A percentile compares a stretch with the other conserved stretches of the same genome.
Conservation (phyloP, 2,113 vertebrate species). For the Echinops telfairi region DNA sequence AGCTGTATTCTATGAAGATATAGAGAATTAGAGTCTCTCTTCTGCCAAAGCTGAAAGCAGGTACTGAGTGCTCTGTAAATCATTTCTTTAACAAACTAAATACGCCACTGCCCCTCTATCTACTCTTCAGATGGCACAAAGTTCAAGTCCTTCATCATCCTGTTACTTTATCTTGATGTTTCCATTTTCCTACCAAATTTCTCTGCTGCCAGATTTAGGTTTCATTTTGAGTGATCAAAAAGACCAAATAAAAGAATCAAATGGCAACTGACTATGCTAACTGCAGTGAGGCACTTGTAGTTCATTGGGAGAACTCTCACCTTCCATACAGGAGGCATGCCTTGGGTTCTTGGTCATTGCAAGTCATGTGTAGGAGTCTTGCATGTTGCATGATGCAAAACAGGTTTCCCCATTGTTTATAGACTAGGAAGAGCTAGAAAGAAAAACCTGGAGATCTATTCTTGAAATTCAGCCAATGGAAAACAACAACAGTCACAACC, state of each 20-base stretch:
- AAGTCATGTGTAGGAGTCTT: not conserved
- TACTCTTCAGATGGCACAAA: not conserved
- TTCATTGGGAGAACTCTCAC: not conserved
- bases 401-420: not conserved
- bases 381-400: not conserved
- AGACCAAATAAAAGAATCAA: not conserved
- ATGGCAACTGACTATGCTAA: not conserved
- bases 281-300: not conserved
- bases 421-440: not conserved
- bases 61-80: not conserved
- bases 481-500: not conserved
- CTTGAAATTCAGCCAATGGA: not conserved
- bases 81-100: not conserved
- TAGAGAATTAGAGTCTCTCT: not conserved
- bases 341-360: not conserved
- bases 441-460: not conserved
- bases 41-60: not conserved
- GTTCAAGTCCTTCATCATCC: not conserved
- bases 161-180: slow-evolving; percentile 2
- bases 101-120: not conserved
- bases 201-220: not conserved
- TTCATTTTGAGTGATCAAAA: slow-evolving; percentile 36
- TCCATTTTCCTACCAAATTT: slow-evolving; percentile 20
- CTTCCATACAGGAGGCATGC: not conserved
- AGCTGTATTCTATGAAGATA: not conserved